Evolutionary conservation across 2,888 invertebrate genomes (phyloP).

Genomic region (Seira musarum): DNA sequence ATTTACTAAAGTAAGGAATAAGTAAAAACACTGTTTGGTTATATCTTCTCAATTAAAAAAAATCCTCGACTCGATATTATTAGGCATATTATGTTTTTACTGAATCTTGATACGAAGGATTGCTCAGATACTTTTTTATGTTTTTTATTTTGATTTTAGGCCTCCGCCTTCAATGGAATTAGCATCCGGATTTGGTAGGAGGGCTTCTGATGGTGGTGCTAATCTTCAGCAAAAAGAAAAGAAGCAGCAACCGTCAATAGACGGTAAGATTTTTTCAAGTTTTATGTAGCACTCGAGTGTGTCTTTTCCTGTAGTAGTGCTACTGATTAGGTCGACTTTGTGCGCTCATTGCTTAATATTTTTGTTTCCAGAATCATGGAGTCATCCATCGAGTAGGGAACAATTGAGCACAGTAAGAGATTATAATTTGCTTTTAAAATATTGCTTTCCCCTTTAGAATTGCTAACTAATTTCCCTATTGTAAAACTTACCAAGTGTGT

Average conservation of each 20-base stretch:
- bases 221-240: slow-evolving; percentile 79
- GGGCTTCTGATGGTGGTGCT: slow-evolving; percentile 97
- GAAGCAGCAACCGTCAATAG: slow-evolving; percentile 63
- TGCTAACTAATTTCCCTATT: background rate
- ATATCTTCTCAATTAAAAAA: no score
- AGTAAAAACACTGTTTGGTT: slow-evolving; percentile 90
- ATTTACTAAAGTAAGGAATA: slow-evolving; percentile 82
- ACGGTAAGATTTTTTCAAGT: no score
- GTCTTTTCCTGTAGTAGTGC: no score
- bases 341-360: no score
- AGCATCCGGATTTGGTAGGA: slow-evolving; percentile 87
- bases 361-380: no score
- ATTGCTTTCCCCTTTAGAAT: background rate
- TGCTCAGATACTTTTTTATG: no score
- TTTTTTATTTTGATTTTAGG: background rate
- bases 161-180: slow-evolving; percentile 76
- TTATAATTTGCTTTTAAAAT: background rate
- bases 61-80: no score
- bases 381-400: slow-evolving; percentile 69
- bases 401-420: slow-evolving; percentile 68
- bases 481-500: background rate
- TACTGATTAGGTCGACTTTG: no score
- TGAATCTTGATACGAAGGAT: no score
- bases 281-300: no score
- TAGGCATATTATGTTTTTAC: no score